These are phyloP conservation scores for Gari tellinella DNA, from an alignment of 2,888 invertebrate species.

Conservation along the genomic window DNA sequence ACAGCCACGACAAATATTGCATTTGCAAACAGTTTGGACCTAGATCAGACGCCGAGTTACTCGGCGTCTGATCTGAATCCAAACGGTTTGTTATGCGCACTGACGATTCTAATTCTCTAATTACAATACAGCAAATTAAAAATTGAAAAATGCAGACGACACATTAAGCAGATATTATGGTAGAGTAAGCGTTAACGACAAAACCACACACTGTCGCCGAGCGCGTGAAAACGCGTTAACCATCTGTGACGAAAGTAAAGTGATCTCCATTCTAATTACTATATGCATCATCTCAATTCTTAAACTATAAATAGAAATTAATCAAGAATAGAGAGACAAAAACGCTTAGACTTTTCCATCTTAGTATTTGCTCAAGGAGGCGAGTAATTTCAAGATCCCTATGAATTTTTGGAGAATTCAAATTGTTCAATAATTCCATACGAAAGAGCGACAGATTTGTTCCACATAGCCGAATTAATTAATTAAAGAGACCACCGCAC, in stretches of 20 bases:
- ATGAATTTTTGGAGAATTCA: conserved; percentile 56
- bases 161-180: no score
- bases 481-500: conserved; percentile 25
- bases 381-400: conserved; percentile 33
- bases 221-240: background rate
- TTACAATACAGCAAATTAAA: no score
- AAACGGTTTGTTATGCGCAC: no score
- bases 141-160: no score
- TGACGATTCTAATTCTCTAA: no score
- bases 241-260: conserved; percentile 16
- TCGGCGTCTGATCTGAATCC: no score
- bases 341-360: conserved; percentile 49
- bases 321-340: conserved; percentile 44
- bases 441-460: conserved; percentile 34
- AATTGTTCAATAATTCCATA: conserved; percentile 30
- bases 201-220: no score
- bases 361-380: conserved; percentile 57
- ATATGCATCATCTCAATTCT: conserved; percentile 17
- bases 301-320: conserved; percentile 56
- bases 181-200: no score
- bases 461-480: conserved; percentile 33
- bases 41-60: no score
- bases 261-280: conserved; percentile 7
- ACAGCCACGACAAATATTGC: no score
- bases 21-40: no score